phyloP scores from a whole-genome alignment of 2,113 vertebrate genomes.

The Notechis scutatus region DNA sequence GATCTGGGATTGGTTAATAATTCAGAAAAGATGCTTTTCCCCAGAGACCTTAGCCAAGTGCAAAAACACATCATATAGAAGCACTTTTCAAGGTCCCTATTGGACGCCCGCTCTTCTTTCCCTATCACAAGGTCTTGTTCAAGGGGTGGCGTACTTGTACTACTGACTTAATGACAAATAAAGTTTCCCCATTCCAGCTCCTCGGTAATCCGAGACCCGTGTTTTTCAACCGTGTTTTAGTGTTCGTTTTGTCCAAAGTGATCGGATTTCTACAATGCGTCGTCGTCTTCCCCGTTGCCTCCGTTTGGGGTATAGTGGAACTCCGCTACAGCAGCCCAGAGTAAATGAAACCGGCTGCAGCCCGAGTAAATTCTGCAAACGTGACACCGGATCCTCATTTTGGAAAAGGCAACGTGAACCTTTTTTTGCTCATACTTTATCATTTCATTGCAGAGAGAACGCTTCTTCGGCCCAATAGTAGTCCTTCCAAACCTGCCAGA shows the following conservation, averaged over 20 bases:
- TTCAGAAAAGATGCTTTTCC: background rate
- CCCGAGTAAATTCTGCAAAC: constrained; percentile 71
- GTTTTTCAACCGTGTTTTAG: background rate
- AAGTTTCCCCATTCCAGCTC: background rate
- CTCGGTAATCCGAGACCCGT: background rate
- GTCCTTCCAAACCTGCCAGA: background rate
- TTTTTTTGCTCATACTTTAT: background rate
- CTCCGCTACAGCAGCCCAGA: constrained; percentile 13
- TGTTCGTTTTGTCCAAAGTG: background rate
- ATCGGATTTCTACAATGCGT: background rate
- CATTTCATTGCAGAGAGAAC: background rate
- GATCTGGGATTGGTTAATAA: background rate
- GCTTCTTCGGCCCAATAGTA: too few relatives aligned
- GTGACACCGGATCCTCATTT: background rate
- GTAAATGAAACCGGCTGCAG: constrained; percentile 38
- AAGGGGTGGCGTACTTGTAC: background rate
- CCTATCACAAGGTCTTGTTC: background rate
- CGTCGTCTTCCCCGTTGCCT: background rate
- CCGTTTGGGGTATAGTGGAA: constrained; percentile 10
- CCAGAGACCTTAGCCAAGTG: constrained; percentile 29
- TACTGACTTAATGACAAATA: background rate
- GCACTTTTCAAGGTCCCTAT: background rate
- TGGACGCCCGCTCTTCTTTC: background rate
- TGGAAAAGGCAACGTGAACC: background rate
- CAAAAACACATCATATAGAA: constrained; percentile 1